Base-by-base conservation (phyloP, 1,140 invertebrate genomes). In the Bacillus rossius region DNA sequence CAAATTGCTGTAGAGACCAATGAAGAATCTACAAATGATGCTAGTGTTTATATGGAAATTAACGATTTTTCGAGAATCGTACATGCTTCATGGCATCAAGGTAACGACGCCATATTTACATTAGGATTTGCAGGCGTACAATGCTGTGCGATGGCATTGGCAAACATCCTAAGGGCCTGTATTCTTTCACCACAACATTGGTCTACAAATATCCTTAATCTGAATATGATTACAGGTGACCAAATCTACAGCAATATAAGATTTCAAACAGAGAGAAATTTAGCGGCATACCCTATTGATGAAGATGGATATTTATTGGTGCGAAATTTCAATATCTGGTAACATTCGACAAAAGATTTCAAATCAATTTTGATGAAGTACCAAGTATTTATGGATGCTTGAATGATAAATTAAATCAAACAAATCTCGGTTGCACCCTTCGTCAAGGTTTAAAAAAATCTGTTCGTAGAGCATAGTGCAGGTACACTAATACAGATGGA, bases 91-190 rank as follows among this genome's bases (percentile, higher is more conserved):
- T 45, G 42, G 20, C 47, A 49, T 49, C 47, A 49, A 49, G 20
- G 17, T 19, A 49, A 49, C 14, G 20, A 49, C 25, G 47, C 22
- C 2, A 22, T 55, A 45, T 55, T 45, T 16, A 45, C 3, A 23
- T 55, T 29, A 20, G 37, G 40, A 5, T 45, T 10, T 45, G 54
- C 54, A 37, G 41, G 54, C 16, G 23, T 55, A 22, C 54, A 55
- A 26, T 55, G 54, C 19, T 7, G 40, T 55, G 19, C 41, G 10
- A 55, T 55, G 54, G 54, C 26, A 4, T 25, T 55, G 14, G 54
- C 25, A 23, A 55, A 55, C 41, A 55, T 55, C 47, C 14, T 55
- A 41, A 55, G 54, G 47, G 54, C 54, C 43, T 19, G n/a, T 19
- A 49, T 49, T 5, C 14, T 17, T 19, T 22, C 47, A 49, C 20